Percentiles rank a stretch among this genome's conserved stretches.
These are phyloP conservation scores for Cremastinae sp. DNA, from an alignment of 2,888 invertebrate genomes.

Conservation along the genomic window DNA sequence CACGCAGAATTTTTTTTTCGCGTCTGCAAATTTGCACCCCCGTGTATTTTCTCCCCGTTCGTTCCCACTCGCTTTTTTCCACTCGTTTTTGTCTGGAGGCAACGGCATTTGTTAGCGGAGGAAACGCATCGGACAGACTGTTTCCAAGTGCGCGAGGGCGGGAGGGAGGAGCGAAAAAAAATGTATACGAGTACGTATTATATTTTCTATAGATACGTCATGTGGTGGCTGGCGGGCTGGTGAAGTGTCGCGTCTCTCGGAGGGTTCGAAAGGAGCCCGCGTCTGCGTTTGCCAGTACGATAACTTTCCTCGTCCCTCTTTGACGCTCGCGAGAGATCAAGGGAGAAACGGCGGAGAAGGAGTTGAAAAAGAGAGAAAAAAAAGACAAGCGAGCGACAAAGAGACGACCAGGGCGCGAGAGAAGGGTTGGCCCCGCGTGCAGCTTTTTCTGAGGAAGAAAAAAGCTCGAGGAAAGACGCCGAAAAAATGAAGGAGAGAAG, in stretches of 20 bases:
- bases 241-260: conserved; percentile 47
- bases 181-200: conserved; percentile 43
- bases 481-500: background rate
- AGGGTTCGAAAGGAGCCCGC: conserved; percentile 51
- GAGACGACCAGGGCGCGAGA: conserved; percentile 41
- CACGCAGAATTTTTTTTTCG: too few species aligned
- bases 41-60: background rate
- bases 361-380: background rate
- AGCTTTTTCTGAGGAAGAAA: conserved; percentile 7
- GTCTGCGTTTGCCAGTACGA: conserved; percentile 50
- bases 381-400: conserved; percentile 36
- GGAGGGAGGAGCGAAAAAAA: conserved; percentile 7
- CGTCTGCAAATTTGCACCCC: background rate
- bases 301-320: conserved; percentile 44
- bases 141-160: conserved; percentile 11
- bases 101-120: conserved; percentile 6
- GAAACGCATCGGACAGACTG: conserved; percentile 9
- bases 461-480: conserved; percentile 28
- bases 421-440: conserved; percentile 49
- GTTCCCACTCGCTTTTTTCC: background rate
- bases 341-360: conserved; percentile 2
- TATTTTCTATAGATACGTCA: conserved; percentile 20
- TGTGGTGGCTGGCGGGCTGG: conserved; percentile 13
- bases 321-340: conserved; percentile 22
- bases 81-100: background rate